A percentile compares a stretch with the other conserved stretches of the same genome.
Conservation (phyloP, 2,888 invertebrate species). For the Danaus chrysippus region DNA sequence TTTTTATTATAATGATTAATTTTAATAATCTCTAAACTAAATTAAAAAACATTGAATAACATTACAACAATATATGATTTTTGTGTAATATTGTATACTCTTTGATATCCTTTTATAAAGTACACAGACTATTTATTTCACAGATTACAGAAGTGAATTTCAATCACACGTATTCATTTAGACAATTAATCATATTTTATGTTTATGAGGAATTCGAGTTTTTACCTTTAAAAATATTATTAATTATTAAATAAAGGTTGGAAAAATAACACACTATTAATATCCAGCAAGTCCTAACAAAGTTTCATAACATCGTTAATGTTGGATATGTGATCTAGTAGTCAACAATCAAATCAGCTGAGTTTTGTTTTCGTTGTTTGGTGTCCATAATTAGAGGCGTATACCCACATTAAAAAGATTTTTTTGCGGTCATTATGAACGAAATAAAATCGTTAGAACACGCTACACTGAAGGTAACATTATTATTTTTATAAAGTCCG, state of each 20-base stretch:
- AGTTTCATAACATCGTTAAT: neutral
- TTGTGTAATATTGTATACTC: too few relatives aligned
- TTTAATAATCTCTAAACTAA: neutral
- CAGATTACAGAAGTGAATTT: neutral
- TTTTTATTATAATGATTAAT: neutral
- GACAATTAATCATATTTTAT: neutral
- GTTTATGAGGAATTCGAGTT: neutral
- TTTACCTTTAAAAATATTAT: neutral
- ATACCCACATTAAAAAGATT: constrained; percentile 29
- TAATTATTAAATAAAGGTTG: neutral
- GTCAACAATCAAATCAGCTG: constrained; percentile 59
- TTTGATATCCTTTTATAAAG: neutral
- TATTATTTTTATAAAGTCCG: neutral
- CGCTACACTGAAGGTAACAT: constrained; percentile 92
- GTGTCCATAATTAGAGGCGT: constrained; percentile 22
- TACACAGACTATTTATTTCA: constrained; percentile 1
- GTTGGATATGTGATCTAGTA: constrained; percentile 5
- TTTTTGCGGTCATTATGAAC: constrained; percentile 80
- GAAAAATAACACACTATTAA: neutral
- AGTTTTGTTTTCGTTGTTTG: constrained; percentile 69
- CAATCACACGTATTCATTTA: constrained; percentile 1
- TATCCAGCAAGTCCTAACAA: neutral
- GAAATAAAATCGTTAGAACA: constrained; percentile 97
- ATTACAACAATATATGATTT: too few relatives aligned
- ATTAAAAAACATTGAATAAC: neutral